A percentile compares a stretch with the other conserved stretches of the same genome.
phyloP scores from a whole-genome alignment of 2,888 invertebrate species.

The Zhuqinia jingwanae region DNA sequence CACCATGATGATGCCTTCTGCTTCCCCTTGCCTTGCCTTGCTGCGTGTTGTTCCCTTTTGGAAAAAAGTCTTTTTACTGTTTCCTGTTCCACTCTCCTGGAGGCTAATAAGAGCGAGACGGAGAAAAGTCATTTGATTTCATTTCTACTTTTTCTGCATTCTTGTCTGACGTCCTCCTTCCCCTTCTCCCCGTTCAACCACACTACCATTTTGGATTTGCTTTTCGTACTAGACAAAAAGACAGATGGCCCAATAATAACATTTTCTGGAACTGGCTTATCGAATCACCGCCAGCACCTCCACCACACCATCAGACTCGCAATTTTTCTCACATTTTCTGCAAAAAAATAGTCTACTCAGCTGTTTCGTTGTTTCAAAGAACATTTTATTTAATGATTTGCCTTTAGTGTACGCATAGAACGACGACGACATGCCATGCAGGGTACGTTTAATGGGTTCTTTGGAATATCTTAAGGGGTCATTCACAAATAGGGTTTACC shows the following conservation, averaged over 20 bases:
- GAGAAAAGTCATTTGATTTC: constrained; percentile 56
- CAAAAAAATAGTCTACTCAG: background rate
- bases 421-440: background rate
- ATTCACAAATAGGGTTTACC: background rate
- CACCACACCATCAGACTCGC: background rate
- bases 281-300: constrained; percentile 2
- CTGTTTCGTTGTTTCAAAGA: constrained; percentile 24
- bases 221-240: constrained; percentile 17
- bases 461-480: background rate
- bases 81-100: background rate
- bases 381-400: constrained; percentile 28
- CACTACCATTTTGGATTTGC: background rate
- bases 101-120: constrained; percentile 39
- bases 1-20: background rate
- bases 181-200: background rate
- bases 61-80: background rate
- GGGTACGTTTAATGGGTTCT: background rate
- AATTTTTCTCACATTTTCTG: constrained; percentile 22
- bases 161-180: background rate
- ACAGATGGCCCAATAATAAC: constrained; percentile 48
- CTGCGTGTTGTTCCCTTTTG: too few species aligned
- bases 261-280: constrained; percentile 44
- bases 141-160: constrained; percentile 19
- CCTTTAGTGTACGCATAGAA: background rate
- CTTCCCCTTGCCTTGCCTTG: constrained; percentile 2